Conservation (phyloP, 2,797 vertebrate genomes). For the Anolis apletophallus region DNA sequence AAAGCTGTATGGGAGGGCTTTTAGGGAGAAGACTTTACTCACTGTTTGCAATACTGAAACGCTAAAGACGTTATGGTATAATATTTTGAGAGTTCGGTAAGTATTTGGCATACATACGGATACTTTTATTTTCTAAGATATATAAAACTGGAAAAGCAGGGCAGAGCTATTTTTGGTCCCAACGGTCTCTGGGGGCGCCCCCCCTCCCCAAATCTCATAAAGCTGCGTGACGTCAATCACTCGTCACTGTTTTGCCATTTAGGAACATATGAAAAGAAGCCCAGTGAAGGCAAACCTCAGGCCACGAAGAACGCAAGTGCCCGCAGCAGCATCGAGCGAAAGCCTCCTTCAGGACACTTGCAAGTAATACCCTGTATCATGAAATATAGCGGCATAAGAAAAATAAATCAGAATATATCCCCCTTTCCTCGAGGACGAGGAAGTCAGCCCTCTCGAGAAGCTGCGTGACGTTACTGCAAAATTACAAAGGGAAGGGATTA, state of each 20-base stretch:
- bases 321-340: not conserved
- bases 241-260: not conserved
- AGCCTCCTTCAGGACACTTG: no score
- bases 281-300: not conserved
- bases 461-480: not conserved
- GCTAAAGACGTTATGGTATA: not conserved
- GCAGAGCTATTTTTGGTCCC: not conserved
- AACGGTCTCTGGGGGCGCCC: no score
- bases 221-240: not conserved
- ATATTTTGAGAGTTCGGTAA: not conserved
- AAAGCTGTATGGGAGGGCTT: not conserved
- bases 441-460: not conserved
- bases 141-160: not conserved
- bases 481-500: not conserved
- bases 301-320: not conserved
- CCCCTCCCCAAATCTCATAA: no score
- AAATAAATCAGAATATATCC: not conserved
- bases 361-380: not conserved
- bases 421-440: not conserved
- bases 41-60: not conserved
- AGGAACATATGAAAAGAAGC: not conserved
- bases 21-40: not conserved
- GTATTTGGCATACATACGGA: no score
- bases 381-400: not conserved
- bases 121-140: no score